Evolutionary conservation across 1,140 invertebrate species (phyloP), one percentile per base, ranked within the genome.

Genomic region (Euura saliciscinereae): DNA sequence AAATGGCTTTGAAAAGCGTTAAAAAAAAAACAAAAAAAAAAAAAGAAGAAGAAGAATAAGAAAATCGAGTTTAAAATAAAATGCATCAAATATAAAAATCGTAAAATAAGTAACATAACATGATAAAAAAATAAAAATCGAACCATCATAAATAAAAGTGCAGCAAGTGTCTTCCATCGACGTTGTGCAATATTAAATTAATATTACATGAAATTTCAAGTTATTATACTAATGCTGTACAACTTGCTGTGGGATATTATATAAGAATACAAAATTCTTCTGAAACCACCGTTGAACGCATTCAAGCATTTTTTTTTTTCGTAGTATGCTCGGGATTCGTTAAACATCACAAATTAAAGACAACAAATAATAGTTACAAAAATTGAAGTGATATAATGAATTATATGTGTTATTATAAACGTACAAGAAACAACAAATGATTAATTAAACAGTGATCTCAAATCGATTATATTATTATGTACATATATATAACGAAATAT

Each of bases 1-100:
- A 59, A 59, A 59, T 59, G 51, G 51, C 51, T 59, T 59, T 59
- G 51, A 59, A 59, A 59, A 73, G 64, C 68, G 73, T 76, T 44
- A 44, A 73, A 73, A 74, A 73, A 74, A 75, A 75, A 74, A 74
- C 45, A 64, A 68, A 44, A 59, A 0, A 13, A 74, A 66, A 64
- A 64, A 42, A 67, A 43, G 6, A 59, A 59, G 28, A 28, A 28
- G 28, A 28, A 28, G 28, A 28, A 28, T 28, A 28, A 28, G 28
- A 28, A 28, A 28, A 28, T 28, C 28, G 28, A 28, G 28, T 28
- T 28, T 28, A 28, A 28, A 28, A 28, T 28, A 28, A 28, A 28
- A 28, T 28, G 28, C 28, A 28, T 28, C 28, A 28, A 28, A 28
- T 28, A 28, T 28, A 59, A 59, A 59, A 59, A 59, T 59, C 13